Evolutionary conservation across 2,888 invertebrate genomes (phyloP).

Genomic region (Pammene aurita): DNA sequence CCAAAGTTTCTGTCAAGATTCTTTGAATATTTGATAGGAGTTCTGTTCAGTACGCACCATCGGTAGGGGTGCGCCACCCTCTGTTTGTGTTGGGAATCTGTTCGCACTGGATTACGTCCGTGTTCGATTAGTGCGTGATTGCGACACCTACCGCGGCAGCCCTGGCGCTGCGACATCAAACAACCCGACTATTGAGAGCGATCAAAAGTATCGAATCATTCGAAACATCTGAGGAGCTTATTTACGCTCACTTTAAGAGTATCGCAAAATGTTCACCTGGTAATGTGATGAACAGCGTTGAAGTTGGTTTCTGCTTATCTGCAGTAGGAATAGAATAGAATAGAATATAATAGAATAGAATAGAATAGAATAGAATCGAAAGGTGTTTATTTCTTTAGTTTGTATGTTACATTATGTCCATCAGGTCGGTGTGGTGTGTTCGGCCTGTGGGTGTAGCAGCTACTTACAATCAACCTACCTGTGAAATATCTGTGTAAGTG

Average conservation of each 20-base stretch:
- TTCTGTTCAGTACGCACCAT: background rate
- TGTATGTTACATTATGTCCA: no score
- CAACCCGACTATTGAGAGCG: constrained; percentile 2
- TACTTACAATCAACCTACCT: no score
- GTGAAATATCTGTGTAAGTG: no score
- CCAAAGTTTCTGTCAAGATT: background rate
- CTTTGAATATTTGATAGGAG: background rate
- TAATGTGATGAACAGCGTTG: background rate
- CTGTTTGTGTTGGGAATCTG: constrained; percentile 49
- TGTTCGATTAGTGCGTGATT: constrained; percentile 42
- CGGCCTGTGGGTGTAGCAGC: no score
- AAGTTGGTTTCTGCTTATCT: background rate
- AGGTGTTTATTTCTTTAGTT: no score
- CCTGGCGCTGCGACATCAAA: constrained; percentile 23
- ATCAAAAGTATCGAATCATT: constrained; percentile 10
- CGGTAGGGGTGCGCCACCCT: constrained; percentile 45
- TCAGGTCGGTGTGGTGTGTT: no score
- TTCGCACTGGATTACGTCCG: constrained; percentile 52
- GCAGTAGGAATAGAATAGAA: no score
- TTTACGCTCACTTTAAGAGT: background rate
- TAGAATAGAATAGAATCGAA: no score
- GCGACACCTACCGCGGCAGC: constrained; percentile 20
- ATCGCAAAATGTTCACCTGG: background rate
- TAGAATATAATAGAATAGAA: no score
- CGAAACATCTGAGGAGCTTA: constrained; percentile 5